Evolutionary conservation across 1,140 invertebrate species (phyloP).

Genomic region (Antheraea pernyi): DNA sequence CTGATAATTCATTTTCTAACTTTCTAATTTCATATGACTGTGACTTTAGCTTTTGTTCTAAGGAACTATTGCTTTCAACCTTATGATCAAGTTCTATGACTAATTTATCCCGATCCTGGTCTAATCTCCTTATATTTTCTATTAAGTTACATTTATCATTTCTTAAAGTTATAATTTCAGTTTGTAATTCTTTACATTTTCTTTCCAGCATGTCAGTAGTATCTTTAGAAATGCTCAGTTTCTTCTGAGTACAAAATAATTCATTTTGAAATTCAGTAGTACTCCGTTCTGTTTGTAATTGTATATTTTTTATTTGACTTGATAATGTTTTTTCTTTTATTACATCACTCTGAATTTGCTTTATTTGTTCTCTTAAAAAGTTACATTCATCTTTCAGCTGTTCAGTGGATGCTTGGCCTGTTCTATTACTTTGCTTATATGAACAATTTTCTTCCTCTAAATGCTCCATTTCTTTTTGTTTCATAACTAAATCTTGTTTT

Average conservation of each 20-base stretch:
- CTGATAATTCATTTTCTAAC: conserved; percentile 66
- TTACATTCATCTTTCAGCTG: conserved; percentile 70
- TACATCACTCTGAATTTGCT: conserved; percentile 66
- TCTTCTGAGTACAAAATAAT: conserved; percentile 77
- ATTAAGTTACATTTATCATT: conserved; percentile 80
- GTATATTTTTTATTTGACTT: conserved; percentile 79
- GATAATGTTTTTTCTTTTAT: conserved; percentile 72
- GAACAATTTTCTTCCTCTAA: conserved; percentile 70
- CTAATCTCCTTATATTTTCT: conserved; percentile 77
- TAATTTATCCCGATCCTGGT: conserved; percentile 82
- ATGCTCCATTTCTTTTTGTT: conserved; percentile 64
- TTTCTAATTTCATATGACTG: conserved; percentile 71
- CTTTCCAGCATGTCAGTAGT: conserved; percentile 78
- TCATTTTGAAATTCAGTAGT: conserved; percentile 80
- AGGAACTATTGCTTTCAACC: conserved; percentile 76
- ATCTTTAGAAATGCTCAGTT: conserved; percentile 78
- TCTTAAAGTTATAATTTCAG: conserved; percentile 78
- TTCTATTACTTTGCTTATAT: conserved; percentile 66
- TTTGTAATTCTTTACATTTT: conserved; percentile 78
- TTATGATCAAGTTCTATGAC: conserved; percentile 81
- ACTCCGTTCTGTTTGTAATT: conserved; percentile 82
- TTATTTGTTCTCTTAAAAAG: conserved; percentile 69
- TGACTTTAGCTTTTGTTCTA: conserved; percentile 80
- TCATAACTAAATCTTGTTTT: conserved; percentile 62
- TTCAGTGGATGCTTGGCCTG: conserved; percentile 60